A percentile compares a stretch with the other conserved stretches of the same genome.
These are phyloP conservation scores for Ciconia maguari DNA, from an alignment of 2,113 vertebrate species.

Conservation along the genomic window DNA sequence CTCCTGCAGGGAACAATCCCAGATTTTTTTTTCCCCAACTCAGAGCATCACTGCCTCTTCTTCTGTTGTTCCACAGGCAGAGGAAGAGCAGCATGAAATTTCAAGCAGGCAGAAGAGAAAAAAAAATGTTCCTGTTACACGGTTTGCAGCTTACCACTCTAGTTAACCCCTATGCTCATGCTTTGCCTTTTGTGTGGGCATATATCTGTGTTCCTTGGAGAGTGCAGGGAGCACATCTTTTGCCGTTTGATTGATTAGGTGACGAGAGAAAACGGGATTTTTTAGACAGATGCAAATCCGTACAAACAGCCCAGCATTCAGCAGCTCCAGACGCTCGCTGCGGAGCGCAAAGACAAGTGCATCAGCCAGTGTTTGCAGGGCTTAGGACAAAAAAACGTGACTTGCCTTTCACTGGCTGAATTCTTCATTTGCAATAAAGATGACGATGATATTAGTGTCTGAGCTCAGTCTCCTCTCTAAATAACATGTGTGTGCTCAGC, in stretches of 20 bases:
- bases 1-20: neutral
- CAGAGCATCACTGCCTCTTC: neutral
- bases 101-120: neutral
- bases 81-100: conserved; percentile 7
- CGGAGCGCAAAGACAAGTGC: neutral
- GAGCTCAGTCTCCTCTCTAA: conserved; percentile 47
- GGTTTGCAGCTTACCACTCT: neutral
- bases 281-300: neutral
- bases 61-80: neutral
- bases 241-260: neutral
- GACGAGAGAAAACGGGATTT: neutral
- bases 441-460: conserved; percentile 7
- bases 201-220: neutral
- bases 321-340: neutral
- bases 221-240: neutral
- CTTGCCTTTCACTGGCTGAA: conserved; percentile 29
- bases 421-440: conserved; percentile 55
- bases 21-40: neutral
- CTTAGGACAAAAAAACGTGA: conserved; percentile 34
- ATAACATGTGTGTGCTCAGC: conserved; percentile 62
- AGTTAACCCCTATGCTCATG: neutral
- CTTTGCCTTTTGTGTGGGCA: neutral
- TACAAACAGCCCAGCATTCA: conserved; percentile 18
- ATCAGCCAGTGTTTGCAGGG: conserved; percentile 33
- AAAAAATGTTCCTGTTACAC: neutral